Evolutionary conservation across 2,888 invertebrate species (phyloP), one percentile per base, ranked within the genome.

Genomic region (Troides oblongomaculatus): DNA sequence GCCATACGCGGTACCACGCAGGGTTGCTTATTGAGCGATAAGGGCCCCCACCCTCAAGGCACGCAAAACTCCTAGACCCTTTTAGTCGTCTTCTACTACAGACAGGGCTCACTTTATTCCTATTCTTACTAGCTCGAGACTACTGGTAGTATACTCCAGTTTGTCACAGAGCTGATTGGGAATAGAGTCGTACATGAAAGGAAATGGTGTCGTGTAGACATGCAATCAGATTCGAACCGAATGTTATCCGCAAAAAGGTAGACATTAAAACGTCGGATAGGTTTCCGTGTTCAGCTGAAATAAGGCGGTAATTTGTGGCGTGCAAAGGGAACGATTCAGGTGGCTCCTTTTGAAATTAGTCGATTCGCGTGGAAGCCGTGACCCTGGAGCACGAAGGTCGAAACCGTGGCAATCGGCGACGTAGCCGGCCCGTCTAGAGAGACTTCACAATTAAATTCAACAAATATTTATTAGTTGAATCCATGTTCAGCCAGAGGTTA

Each of bases 381-480:
- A 82, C 83, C 86, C 76, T 79, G 74, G 65, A 71, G 72, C 68
- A 71, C 76, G 82, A 90, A 89, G 89, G 88, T 84, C 87, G 81
- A 72, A 76, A 66, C 79, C 83, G 87, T 85, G 86, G 85, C 86
- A 86, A 83, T 76, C 84, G 73, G 87, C 81, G 86, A 86, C 75
- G 77, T 79, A 75, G 81, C 83, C 80, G 74, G 75, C 74, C 70
- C 74, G 70, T 74, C 73, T 63, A 59, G 68, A 64, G 63, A 63
- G 58, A 21, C 12, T 62, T 64, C 53, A 59, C 25, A 61, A 64
- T 63, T 63, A 36, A 63, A 68, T 59, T 64, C 30, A 56, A 64
- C 62, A 69, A 30, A 73, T 70, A 68, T 74, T 74, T 74, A 69
- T 71, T 61, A 69, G 4, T 25, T 25, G 39, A 60, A 57, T 57